Percentiles rank a stretch among this genome's conserved stretches.
Conservation (phyloP, 2,113 vertebrate species). For the Grammomys dolichurus region DNA sequence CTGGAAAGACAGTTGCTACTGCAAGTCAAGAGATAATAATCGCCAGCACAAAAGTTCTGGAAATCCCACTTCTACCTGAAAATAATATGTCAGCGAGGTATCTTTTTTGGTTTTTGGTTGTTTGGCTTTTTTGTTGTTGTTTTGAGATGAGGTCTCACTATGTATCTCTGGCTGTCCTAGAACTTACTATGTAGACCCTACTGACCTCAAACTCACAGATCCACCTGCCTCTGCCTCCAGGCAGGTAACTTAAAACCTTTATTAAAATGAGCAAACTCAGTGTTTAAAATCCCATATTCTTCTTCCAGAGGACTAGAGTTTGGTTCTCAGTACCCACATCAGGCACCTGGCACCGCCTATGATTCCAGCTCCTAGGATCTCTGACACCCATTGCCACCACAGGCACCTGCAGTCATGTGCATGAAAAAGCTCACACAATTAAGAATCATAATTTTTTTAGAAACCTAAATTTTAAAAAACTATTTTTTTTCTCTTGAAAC, state of each 20-base stretch:
- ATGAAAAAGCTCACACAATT: neutral
- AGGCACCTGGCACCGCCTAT: neutral
- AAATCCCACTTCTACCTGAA: constrained; percentile 98
- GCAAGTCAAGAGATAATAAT: constrained; percentile 98
- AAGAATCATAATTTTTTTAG: neutral
- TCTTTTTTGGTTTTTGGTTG: neutral
- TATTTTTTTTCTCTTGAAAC: constrained; percentile 50
- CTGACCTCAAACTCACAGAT: neutral
- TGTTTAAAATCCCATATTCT: neutral
- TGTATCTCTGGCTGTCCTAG: neutral
- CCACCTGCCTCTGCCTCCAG: neutral
- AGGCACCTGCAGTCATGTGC: neutral
- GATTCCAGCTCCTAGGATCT: neutral
- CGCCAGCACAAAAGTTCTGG: constrained; percentile 96
- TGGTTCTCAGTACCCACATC: neutral
- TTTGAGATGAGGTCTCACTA: neutral
- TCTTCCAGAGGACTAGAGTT: neutral
- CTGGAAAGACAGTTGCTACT: constrained; percentile 98
- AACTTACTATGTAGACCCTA: neutral
- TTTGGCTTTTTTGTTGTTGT: neutral
- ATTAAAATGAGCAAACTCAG: neutral
- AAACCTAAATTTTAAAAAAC: neutral
- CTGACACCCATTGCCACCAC: neutral
- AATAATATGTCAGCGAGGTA: constrained; percentile 99
- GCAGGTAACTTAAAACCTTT: constrained; percentile 51